phyloP scores from a whole-genome alignment of 2,113 vertebrate genomes.

The Agapornis roseicollis region DNA sequence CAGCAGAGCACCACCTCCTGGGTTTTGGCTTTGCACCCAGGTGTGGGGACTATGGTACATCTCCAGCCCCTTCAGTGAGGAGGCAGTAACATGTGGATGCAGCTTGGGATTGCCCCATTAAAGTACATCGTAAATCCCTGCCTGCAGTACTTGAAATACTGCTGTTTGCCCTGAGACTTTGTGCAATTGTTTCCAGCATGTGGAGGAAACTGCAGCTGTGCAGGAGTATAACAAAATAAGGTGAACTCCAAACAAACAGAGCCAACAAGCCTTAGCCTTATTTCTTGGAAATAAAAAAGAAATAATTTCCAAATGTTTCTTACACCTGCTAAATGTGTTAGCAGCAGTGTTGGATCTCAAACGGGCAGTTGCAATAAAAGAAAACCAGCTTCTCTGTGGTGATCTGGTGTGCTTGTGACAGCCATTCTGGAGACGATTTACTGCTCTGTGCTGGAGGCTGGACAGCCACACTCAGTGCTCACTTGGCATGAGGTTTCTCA shows the following conservation, averaged over 20 bases:
- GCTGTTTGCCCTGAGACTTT: not conserved
- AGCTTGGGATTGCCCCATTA: not conserved
- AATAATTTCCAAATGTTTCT: not conserved
- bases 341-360: not conserved
- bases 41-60: accelerated
- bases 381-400: conserved; percentile 29
- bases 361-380: not conserved
- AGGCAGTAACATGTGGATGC: not conserved
- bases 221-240: not conserved
- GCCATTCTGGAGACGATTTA: conserved; percentile 25
- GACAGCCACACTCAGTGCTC: not conserved
- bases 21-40: not conserved
- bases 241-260: not conserved
- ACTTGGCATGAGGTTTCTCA: not conserved
- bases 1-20: not conserved
- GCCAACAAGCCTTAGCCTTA: not conserved
- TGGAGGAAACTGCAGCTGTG: not conserved
- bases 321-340: conserved; percentile 5
- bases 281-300: not conserved
- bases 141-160: not conserved
- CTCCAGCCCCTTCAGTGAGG: not conserved
- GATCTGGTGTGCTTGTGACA: not conserved
- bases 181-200: not conserved
- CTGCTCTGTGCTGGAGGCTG: not conserved
- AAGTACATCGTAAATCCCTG: not conserved